Conservation (phyloP, 2,113 vertebrate genomes). For the Steatornis caripensis region DNA sequence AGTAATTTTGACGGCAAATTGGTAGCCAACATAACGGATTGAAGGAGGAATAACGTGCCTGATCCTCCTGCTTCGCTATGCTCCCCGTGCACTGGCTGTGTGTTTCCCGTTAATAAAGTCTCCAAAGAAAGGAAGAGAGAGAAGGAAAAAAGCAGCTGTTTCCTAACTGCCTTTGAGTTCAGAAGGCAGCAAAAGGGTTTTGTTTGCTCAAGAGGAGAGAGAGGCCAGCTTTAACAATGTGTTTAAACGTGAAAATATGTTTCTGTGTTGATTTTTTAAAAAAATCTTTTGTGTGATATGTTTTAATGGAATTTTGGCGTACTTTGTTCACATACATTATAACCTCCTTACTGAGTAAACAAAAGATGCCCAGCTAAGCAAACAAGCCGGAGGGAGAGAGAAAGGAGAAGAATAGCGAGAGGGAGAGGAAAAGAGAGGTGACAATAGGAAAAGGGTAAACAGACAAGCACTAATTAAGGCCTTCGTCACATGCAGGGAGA, state of each 20-base stretch:
- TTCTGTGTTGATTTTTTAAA: background rate
- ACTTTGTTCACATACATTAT: constrained; percentile 47
- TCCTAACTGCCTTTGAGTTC: background rate
- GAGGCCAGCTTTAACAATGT: background rate
- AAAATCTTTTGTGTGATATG: background rate
- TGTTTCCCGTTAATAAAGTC: background rate
- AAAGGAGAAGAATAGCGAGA: constrained; percentile 47
- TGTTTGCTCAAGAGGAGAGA: background rate
- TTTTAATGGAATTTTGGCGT: constrained; percentile 22
- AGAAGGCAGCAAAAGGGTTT: background rate
- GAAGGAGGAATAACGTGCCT: background rate
- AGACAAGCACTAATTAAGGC: constrained; percentile 91
- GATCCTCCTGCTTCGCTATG: background rate
- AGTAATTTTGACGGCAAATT: background rate
- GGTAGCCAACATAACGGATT: background rate
- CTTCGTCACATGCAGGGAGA: constrained; percentile 84
- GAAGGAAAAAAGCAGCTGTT: background rate
- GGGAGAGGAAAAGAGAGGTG: constrained; percentile 67
- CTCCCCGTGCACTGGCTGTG: fast-evolving
- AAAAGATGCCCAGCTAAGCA: constrained; percentile 58
- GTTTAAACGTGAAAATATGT: background rate
- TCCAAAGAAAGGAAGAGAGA: background rate
- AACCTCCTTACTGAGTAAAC: constrained; percentile 47
- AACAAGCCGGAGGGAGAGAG: constrained; percentile 56
- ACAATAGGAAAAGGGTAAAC: constrained; percentile 65